Conservation (phyloP, 2,113 vertebrate genomes). For the Pavo muticus region DNA sequence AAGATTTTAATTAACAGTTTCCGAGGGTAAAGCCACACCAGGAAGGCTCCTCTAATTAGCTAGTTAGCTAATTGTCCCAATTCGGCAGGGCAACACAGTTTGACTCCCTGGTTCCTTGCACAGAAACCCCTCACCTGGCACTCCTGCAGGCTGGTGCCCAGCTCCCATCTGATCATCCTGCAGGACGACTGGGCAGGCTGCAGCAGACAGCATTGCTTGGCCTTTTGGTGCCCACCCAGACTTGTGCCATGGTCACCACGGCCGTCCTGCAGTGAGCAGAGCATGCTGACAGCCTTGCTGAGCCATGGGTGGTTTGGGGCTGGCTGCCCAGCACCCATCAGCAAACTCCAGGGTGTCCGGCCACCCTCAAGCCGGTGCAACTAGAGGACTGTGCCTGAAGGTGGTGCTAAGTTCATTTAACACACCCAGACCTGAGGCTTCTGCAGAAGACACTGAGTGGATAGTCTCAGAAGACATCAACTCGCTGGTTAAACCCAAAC, state of each 20-base stretch:
- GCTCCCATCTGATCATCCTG: background rate
- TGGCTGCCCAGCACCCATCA: background rate
- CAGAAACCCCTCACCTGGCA: background rate
- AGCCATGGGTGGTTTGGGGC: background rate
- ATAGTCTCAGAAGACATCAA: background rate
- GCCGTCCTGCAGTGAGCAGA: background rate
- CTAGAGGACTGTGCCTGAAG: background rate
- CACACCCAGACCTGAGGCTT: background rate
- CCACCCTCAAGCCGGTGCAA: too few relatives aligned
- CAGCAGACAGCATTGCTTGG: background rate
- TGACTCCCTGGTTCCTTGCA: background rate
- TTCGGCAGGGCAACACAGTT: background rate
- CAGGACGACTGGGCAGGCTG: background rate
- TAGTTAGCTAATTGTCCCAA: background rate
- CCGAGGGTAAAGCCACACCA: background rate
- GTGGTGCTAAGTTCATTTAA: background rate
- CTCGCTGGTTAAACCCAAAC: background rate
- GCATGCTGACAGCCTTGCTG: background rate
- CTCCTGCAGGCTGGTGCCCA: background rate
- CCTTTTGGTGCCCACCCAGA: background rate
- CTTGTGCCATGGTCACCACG: background rate
- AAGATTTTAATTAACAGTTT: constrained; percentile 11
- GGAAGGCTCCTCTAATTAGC: background rate
- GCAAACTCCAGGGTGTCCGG: background rate
- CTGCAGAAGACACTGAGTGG: background rate